Evolutionary conservation across 2,888 invertebrate species (phyloP).

Genomic region (Pollenia angustigena): DNA sequence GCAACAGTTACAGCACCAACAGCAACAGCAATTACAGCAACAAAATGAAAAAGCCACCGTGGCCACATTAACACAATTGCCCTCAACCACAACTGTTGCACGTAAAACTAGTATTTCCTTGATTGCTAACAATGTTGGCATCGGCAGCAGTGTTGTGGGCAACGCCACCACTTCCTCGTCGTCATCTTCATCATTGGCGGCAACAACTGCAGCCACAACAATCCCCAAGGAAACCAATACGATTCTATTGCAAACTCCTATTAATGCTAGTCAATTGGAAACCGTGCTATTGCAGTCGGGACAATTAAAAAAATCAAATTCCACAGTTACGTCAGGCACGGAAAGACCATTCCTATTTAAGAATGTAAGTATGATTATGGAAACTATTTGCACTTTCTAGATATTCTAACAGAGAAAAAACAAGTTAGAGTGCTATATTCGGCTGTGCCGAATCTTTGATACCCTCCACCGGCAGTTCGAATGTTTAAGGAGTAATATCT

Average conservation of each 20-base stretch:
- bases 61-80: conserved; percentile 81
- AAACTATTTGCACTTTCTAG: not conserved
- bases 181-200: conserved; percentile 39
- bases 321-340: conserved; percentile 65
- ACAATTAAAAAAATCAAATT: conserved; percentile 76
- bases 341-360: conserved; percentile 81
- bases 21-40: conserved; percentile 76
- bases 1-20: conserved; percentile 75
- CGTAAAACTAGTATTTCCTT: conserved; percentile 79
- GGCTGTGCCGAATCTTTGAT: too few relatives aligned
- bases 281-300: conserved; percentile 80
- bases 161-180: not conserved
- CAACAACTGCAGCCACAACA: conserved; percentile 62
- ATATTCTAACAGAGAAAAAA: not conserved
- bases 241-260: conserved; percentile 83
- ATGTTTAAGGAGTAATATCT: too few relatives aligned
- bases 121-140: conserved; percentile 73
- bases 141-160: conserved; percentile 48
- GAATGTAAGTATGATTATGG: conserved; percentile 77
- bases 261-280: conserved; percentile 83
- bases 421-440: too few relatives aligned
- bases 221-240: conserved; percentile 78
- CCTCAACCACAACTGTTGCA: conserved; percentile 81
- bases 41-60: conserved; percentile 78
- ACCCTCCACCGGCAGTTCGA: too few relatives aligned